Evolutionary conservation across 2,797 vertebrate species (phyloP).

Genomic region (Leucoraja ocellata): DNA sequence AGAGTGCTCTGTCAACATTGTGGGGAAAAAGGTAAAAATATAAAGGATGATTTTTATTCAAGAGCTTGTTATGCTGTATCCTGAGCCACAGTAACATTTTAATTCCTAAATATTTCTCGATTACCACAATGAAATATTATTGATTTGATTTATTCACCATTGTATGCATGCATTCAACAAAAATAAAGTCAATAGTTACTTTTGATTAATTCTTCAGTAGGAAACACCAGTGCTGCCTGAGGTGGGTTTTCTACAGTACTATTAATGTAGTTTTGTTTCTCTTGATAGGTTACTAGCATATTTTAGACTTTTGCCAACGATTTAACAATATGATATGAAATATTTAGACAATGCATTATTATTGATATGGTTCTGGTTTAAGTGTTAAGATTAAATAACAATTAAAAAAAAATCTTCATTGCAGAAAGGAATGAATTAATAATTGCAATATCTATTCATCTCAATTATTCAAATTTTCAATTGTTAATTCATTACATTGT

Average conservation of each 20-base stretch:
- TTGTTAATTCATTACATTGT: neutral
- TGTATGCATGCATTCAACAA: neutral
- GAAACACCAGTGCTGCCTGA: neutral
- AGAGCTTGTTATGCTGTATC: neutral
- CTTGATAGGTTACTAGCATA: neutral
- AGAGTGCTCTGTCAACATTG: neutral
- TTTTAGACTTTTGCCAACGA: too few relatives aligned
- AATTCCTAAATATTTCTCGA: neutral
- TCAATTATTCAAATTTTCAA: neutral
- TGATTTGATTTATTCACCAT: neutral
- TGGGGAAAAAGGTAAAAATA: neutral
- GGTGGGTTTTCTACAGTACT: too few relatives aligned
- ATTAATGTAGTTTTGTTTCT: neutral
- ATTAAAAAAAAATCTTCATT: neutral
- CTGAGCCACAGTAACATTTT: neutral
- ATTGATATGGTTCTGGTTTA: neutral
- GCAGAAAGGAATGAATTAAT: neutral
- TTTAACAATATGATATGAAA: neutral
- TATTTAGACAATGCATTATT: neutral
- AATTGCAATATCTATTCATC: neutral
- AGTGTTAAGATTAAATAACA: neutral
- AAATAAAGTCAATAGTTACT: neutral
- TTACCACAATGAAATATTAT: neutral
- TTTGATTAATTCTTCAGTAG: neutral
- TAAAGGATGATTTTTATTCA: neutral